phyloP scores from a whole-genome alignment of 2,113 vertebrate genomes.

The Erpornis zantholeuca region DNA sequence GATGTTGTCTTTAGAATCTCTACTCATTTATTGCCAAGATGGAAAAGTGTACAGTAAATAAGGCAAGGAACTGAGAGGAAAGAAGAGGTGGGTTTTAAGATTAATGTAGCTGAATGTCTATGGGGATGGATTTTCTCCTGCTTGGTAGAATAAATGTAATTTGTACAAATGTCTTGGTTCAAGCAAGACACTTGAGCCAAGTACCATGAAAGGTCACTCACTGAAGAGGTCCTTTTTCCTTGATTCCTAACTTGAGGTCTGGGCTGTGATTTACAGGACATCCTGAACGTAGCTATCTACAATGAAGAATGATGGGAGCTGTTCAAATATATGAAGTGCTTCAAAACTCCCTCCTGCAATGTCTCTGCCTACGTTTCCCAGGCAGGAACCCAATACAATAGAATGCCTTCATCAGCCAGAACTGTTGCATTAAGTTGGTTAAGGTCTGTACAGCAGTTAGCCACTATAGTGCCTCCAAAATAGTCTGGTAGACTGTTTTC shows the following conservation, averaged over 20 bases:
- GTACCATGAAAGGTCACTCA: neutral
- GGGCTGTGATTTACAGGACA: neutral
- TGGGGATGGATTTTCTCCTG: neutral
- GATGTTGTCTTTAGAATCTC: neutral
- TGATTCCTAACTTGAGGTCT: neutral
- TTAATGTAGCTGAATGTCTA: neutral
- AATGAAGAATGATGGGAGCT: neutral
- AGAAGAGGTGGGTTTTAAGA: neutral
- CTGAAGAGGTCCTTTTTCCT: neutral
- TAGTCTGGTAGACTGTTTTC: neutral
- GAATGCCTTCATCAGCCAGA: neutral
- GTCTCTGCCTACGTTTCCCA: neutral
- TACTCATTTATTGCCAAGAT: neutral
- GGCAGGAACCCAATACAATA: neutral
- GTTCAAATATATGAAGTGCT: neutral
- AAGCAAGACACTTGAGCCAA: neutral
- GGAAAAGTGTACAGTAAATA: neutral
- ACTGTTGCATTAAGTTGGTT: neutral
- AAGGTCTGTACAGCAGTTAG: neutral
- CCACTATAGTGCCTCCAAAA: neutral
- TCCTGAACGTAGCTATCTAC: neutral
- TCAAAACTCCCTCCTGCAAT: neutral
- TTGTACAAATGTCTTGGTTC: neutral
- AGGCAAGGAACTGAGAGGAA: neutral
- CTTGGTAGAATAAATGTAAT: neutral